Conservation (phyloP, 92 coral and sea anemone species). For the Muricea muricata region DNA sequence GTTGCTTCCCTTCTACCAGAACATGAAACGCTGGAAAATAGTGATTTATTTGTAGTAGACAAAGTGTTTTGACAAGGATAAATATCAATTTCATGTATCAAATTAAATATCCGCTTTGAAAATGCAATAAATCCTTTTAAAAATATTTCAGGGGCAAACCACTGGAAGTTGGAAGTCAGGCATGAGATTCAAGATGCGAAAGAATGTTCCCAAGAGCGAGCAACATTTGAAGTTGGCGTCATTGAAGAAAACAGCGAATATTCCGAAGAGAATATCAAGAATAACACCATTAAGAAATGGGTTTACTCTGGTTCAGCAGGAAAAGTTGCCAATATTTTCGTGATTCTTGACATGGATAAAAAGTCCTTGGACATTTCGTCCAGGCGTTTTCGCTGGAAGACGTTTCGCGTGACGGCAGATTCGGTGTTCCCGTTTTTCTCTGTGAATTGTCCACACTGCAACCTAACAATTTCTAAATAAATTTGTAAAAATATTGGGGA, state of each 20-base stretch:
- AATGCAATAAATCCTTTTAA: too few relatives aligned
- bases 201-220: neutral
- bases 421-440: neutral
- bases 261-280: neutral
- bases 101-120: too few relatives aligned
- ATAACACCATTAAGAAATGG: neutral
- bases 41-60: too few relatives aligned
- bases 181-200: neutral
- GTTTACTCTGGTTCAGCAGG: neutral
- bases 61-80: too few relatives aligned
- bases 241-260: neutral
- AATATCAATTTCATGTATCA: too few relatives aligned
- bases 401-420: neutral
- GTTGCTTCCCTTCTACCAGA: too few relatives aligned
- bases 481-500: too few relatives aligned
- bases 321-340: neutral
- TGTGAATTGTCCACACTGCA: slow-evolving; percentile 16
- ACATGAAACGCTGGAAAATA: too few relatives aligned
- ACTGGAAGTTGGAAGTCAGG: neutral
- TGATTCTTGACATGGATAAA: neutral
- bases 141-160: neutral
- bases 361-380: neutral
- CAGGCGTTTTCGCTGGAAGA: neutral
- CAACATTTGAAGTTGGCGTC: slow-evolving; percentile 3
- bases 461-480: neutral